phyloP scores from a whole-genome alignment of 2,888 invertebrate genomes.

The Beris chalybata region DNA sequence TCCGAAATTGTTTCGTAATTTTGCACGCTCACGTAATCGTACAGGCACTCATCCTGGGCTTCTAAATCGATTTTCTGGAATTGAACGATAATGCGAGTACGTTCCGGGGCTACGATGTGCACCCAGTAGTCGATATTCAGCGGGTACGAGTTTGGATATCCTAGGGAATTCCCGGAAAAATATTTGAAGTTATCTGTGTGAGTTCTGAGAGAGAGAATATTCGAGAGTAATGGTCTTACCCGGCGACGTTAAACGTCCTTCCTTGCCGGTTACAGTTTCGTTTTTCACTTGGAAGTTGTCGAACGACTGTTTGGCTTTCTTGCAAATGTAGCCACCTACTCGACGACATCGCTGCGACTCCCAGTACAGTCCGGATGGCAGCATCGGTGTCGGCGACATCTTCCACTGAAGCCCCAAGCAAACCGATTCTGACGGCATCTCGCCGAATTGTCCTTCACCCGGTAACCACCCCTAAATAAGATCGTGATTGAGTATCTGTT shows the following conservation, averaged over 20 bases:
- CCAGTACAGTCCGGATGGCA: constrained; percentile 75
- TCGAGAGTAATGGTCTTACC: constrained; percentile 46
- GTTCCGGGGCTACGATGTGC: constrained; percentile 66
- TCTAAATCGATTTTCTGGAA: constrained; percentile 73
- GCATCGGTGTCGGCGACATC: constrained; percentile 64
- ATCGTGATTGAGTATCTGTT: constrained; percentile 17
- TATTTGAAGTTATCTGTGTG: not conserved
- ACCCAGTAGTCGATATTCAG: constrained; percentile 73
- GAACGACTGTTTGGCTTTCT: constrained; percentile 53
- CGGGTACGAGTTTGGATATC: constrained; percentile 72
- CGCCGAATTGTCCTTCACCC: constrained; percentile 58
- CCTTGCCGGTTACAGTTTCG: constrained; percentile 65
- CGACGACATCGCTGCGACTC: constrained; percentile 64
- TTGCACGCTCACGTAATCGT: constrained; percentile 73
- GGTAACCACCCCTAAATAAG: constrained; percentile 62
- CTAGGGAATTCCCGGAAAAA: constrained; percentile 38
- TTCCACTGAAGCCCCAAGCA: constrained; percentile 68
- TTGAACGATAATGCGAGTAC: constrained; percentile 68
- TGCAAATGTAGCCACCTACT: constrained; percentile 72
- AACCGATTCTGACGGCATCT: constrained; percentile 47
- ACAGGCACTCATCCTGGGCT: constrained; percentile 74
- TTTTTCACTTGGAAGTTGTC: constrained; percentile 55
- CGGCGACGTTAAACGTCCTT: constrained; percentile 70
- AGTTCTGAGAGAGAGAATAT: not conserved
- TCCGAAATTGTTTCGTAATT: constrained; percentile 49